A percentile compares a stretch with the other conserved stretches of the same genome.
phyloP scores from a whole-genome alignment of 2,888 invertebrate species.

The Globia sparganii region DNA sequence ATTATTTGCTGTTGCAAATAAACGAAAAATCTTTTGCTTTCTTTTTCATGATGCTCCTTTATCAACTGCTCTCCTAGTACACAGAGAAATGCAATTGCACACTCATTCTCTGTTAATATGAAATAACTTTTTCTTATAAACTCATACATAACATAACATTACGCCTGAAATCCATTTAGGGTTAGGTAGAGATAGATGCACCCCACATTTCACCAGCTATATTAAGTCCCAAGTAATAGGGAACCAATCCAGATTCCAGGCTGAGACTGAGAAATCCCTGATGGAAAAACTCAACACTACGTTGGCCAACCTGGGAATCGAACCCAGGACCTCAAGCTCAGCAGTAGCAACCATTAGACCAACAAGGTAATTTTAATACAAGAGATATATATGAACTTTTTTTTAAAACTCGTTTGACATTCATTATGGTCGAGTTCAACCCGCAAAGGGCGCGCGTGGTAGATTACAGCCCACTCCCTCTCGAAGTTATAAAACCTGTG shows the following conservation, averaged over 20 bases:
- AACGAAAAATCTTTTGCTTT: not conserved
- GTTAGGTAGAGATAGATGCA: not conserved
- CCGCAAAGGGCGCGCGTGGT: not conserved
- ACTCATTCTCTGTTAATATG: not conserved
- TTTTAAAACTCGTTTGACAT: not conserved
- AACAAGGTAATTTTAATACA: not conserved
- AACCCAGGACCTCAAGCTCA: not conserved
- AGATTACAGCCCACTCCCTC: not conserved
- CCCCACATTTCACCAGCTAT: not conserved
- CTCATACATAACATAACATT: not conserved
- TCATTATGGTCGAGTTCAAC: not conserved
- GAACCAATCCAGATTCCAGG: not conserved
- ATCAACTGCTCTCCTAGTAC: constrained; percentile 20
- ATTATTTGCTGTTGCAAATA: constrained; percentile 1
- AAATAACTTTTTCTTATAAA: not conserved
- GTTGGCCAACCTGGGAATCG: not conserved
- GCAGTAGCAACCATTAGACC: too few relatives aligned
- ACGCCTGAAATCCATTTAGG: not conserved
- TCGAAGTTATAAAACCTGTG: not conserved
- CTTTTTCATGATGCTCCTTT: not conserved
- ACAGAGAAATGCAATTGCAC: not conserved
- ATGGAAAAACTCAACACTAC: not conserved
- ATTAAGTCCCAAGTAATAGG: not conserved
- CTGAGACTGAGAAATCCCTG: not conserved
- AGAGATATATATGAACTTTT: not conserved